Conservation (phyloP, 2,797 vertebrate genomes). For the Corythornis leucogaster region DNA sequence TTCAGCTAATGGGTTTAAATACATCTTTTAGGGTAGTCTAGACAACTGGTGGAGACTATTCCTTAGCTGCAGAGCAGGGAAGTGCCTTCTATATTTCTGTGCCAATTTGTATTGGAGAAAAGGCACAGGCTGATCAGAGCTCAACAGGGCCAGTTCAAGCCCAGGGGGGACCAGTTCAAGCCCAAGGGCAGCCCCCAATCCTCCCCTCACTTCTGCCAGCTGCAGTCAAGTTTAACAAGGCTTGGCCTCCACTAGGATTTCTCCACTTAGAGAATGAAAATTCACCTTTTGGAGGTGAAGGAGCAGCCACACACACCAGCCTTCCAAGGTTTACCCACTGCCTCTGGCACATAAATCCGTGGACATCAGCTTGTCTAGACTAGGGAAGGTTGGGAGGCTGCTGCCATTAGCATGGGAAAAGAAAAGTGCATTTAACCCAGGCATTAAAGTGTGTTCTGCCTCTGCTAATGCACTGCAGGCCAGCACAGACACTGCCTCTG, state of each 20-base stretch:
- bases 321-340: background rate
- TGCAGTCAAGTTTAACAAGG: background rate
- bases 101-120: background rate
- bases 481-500: background rate
- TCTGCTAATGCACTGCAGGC: background rate
- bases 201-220: background rate
- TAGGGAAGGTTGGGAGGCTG: background rate
- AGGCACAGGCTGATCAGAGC: background rate
- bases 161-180: background rate
- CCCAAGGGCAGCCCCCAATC: no score
- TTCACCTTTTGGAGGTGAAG: background rate
- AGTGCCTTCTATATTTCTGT: background rate
- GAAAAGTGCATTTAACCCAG: background rate
- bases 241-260: background rate
- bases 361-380: background rate
- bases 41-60: background rate
- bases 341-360: background rate
- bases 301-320: rapidly evolving
- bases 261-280: no score
- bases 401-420: rapidly evolving
- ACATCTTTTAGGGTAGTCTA: background rate
- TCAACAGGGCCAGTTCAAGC: background rate
- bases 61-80: background rate
- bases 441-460: background rate
- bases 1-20: background rate